Evolutionary conservation across 2,888 invertebrate species (phyloP).

Genomic region (Beris chalybata): DNA sequence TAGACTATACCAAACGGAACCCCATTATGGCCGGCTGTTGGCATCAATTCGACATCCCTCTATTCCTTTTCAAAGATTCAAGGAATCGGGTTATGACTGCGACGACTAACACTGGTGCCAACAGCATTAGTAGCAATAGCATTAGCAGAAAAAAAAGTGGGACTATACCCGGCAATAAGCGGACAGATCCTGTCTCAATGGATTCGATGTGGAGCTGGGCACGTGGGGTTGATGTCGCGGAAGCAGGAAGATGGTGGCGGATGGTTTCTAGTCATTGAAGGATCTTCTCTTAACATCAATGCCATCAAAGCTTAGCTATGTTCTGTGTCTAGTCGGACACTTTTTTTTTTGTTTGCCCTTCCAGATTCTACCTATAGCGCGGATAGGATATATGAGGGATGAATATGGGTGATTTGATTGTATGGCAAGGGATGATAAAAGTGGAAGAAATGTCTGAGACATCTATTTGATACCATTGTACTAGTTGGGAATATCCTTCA

Average conservation of each 20-base stretch:
- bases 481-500: slow-evolving; percentile 13
- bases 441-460: slow-evolving; percentile 32
- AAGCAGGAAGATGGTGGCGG: not conserved
- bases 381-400: slow-evolving; percentile 20
- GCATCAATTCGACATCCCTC: slow-evolving; percentile 13
- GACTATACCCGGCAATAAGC: not conserved
- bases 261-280: slow-evolving; percentile 19
- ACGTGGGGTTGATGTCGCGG: not conserved
- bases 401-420: slow-evolving; percentile 14
- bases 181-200: slow-evolving; percentile 10
- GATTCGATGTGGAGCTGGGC: not conserved
- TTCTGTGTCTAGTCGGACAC: slow-evolving; percentile 30
- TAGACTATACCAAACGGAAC: not conserved
- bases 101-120: slow-evolving; percentile 18
- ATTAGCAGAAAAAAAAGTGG: not conserved
- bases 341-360: slow-evolving; percentile 21
- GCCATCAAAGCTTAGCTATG: slow-evolving; percentile 18
- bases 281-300: slow-evolving; percentile 19
- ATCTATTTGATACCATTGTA: slow-evolving; percentile 32
- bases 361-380: slow-evolving; percentile 23
- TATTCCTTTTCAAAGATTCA: slow-evolving; percentile 20
- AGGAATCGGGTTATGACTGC: slow-evolving; percentile 23
- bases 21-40: slow-evolving; percentile 17
- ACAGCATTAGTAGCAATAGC: slow-evolving; percentile 16
- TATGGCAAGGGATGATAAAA: slow-evolving; percentile 22